Base-by-base conservation (phyloP, 2,888 invertebrate genomes). In the Phasia obesa region DNA sequence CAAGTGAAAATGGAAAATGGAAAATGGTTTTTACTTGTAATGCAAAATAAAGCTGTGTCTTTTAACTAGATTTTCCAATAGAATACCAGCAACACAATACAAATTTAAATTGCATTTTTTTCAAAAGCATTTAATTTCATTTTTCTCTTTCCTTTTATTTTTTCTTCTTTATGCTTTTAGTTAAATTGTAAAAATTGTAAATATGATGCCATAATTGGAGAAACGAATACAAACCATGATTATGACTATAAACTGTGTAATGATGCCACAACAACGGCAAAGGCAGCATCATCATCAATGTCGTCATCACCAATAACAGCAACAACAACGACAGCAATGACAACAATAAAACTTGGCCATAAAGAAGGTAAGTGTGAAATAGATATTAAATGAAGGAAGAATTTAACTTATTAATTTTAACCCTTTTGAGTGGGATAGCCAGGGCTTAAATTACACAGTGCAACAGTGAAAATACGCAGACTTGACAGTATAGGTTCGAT, bases 141-240 rank as follows among this genome's bases (percentile, higher is more conserved):
- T 27, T 59, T 51, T 49, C 17, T 65, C 13, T 21, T 3, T n/a
- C 11, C 23, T 23, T 69, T 38, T 60, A 17, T 44, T 25, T 59
- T 21, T 21, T 55, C 13, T 53, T 17, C n/a, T 87, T 35, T 44
- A 27, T 80, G 38, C 73, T 85, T 77, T 70, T 70, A 91, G 91
- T 85, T 88, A 80, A 89, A 87, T 84, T 91, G 90, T 85, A 91
- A 88, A 85, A 86, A 88, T 85, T 91, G 91, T 87, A 90, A 91
- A 87, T 91, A 91, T 82, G 91, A 91, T 86, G 87, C 87, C 73
- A 87, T 91, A 67, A 88, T 87, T 81, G 88, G 87, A 35, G 90
- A 91, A 81, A 88, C 89, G 38, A 90, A 88, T 85, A 85, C 88
- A 25, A 89, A 87, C 57, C 88, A 88, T 67, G 87, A 87, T 85